Evolutionary conservation across 2,113 vertebrate species (phyloP).

Genomic region (Lates calcarifer): DNA sequence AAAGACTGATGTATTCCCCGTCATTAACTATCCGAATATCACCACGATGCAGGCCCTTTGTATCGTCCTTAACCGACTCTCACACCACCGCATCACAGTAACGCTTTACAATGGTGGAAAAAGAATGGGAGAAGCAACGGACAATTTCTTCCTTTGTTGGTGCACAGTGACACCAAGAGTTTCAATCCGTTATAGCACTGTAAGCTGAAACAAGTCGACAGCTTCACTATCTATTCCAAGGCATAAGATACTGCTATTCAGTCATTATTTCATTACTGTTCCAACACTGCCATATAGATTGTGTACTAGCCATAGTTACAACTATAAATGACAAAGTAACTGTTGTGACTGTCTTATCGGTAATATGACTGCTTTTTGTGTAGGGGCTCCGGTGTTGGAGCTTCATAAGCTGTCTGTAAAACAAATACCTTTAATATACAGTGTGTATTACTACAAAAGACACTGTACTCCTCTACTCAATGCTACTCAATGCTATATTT

Average conservation of each 20-base stretch:
- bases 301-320: not conserved
- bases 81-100: constrained; percentile 2
- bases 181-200: constrained; percentile 14
- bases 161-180: constrained; percentile 69
- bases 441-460: not conserved
- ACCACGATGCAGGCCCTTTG: not conserved
- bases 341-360: not conserved
- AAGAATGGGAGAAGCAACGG: not conserved
- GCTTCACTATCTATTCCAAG: not conserved
- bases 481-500: too few species aligned
- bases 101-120: constrained; percentile 19
- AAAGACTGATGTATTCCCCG: not conserved
- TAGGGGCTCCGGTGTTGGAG: too few species aligned
- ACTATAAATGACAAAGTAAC: not conserved
- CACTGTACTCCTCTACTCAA: not conserved
- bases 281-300: not conserved
- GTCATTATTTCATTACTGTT: not conserved
- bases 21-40: not conserved
- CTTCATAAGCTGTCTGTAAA: not conserved
- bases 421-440: not conserved
- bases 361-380: not conserved
- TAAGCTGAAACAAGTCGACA: not conserved
- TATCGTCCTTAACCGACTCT: not conserved
- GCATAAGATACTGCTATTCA: not conserved
- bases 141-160: constrained; percentile 23